Evolutionary conservation across 2,888 invertebrate species (phyloP).

Genomic region (Dermolepida albohirtum): DNA sequence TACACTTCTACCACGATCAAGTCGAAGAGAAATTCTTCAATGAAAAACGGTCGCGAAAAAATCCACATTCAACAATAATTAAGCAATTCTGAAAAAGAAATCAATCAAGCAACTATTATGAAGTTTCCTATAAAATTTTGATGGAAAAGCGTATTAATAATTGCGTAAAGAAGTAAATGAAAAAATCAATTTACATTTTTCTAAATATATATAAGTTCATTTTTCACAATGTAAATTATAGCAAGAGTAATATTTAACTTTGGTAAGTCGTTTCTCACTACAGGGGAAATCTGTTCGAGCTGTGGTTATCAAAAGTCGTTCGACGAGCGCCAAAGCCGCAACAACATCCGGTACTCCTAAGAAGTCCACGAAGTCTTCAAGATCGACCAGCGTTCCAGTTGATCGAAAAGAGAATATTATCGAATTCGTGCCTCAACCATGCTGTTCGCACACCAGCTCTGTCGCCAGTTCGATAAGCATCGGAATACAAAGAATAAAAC

Average conservation of each 20-base stretch:
- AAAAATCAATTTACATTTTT: too few relatives aligned
- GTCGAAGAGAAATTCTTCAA: too few relatives aligned
- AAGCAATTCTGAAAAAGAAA: too few relatives aligned
- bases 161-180: too few relatives aligned
- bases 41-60: too few relatives aligned
- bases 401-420: constrained; percentile 61
- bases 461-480: constrained; percentile 41
- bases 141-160: too few relatives aligned
- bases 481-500: constrained; percentile 28
- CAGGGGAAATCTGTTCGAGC: constrained; percentile 56
- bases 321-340: constrained; percentile 50
- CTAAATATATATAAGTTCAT: background rate
- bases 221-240: background rate
- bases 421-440: constrained; percentile 53
- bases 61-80: too few relatives aligned
- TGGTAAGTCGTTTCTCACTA: constrained; percentile 62
- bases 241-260: constrained; percentile 43
- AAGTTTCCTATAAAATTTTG: too few relatives aligned
- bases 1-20: too few relatives aligned
- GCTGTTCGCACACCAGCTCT: constrained; percentile 52
- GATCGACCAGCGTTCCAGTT: constrained; percentile 52
- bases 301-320: constrained; percentile 54
- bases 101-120: too few relatives aligned
- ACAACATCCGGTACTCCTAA: constrained; percentile 16
- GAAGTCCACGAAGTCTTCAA: constrained; percentile 40